Evolutionary conservation across 2,797 vertebrate species (phyloP), one percentile per base, ranked within the genome.

Genomic region (Lepilemur ruficaudatus): DNA sequence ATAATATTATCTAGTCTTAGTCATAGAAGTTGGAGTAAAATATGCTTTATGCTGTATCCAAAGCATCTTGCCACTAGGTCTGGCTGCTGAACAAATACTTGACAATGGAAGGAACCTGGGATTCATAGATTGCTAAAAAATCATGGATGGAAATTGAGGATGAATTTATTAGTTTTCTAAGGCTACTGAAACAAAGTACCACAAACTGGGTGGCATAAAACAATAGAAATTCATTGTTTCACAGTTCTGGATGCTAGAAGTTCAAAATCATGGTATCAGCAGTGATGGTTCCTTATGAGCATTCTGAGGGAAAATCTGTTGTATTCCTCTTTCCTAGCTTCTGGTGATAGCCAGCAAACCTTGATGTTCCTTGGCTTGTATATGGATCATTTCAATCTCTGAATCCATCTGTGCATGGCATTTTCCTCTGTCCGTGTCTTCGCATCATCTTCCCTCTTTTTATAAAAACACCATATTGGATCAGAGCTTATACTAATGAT

Each of bases 61-160:
- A 93, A n/a, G 30, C n/a, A 89, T 70, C 43, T 84, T 89, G 67
- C 20, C 22, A 67, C 20, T 87, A 83, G 18, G 1, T 84, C 43
- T 96, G 75, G 46, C 63, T 89, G 48, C 59, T 85, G 13, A 88
- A 96, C 18, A 88, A 84, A 91, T 67, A 91, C 35, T 63, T 86
- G 4, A n/a, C 75, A 96, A 65, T 94, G 69, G 69, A 65, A 70
- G 30, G 18, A 48, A 70, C 35, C 28, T 96, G 85, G 28, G 38
- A 89, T 97, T 96, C 65, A 72, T 2, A 63, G 11, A 28, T 14
- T 88, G 32, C 38, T 61, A 55, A 28, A 92, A 75, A 38, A 79
- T 57, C 13, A 73, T 28, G 10, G 15, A 72, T 67, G 20, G 5
- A 67, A 94, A 14, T 61, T 87, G 50, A 96, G 28, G 22, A 25